Base-by-base conservation (phyloP, 1,140 invertebrate genomes). In the Conopomorpha cramerella region DNA sequence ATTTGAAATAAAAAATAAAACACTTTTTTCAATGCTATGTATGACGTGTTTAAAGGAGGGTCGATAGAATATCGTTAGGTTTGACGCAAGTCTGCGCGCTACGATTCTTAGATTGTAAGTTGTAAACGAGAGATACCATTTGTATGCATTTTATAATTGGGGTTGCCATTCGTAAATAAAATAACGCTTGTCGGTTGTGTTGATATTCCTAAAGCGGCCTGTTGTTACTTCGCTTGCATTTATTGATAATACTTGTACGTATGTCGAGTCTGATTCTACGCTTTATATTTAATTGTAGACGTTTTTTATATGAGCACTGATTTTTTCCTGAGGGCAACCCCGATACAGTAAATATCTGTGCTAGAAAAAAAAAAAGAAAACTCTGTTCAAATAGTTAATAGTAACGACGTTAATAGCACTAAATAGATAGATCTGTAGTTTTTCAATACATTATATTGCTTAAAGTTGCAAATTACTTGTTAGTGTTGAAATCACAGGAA, bases 401-500 rank as follows among this genome's bases (percentile, higher is more conserved):
- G 10, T 23, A 23, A 23, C 10, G 19, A 10, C 10, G 19, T 6
- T 23, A 6, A 6, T 23, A 23, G 4, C 19, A 10, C 19, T 6
- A 23, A 6, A 23, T 10, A 23, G 10, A 23, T 23, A 23, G 28
- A 11, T 29, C 4, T 4, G 11, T 45, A 46, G 32, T 51, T 59
- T 60, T 66, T 48, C 46, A 41, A 49, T 46, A n/a, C 55, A 52
- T 50, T 46, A 49, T 63, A 60, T 71, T 68, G 64, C 64, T 71
- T 68, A 67, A 43, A 55, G 62, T 71, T 65, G 45, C 36, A 51
- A 44, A 49, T 45, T 42, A 59, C 66, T 67, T 67, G 61, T 66
- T 66, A 58, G 64, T 67, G 63, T 67, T 71, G 54, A 57, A 71
- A 74, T 57, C 38, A 6, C 58, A 40, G 65, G 60, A 57, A 52